phyloP scores from a whole-genome alignment of 92 coral and sea anemone genomes.

The Hydrozoanthus gracilis region DNA sequence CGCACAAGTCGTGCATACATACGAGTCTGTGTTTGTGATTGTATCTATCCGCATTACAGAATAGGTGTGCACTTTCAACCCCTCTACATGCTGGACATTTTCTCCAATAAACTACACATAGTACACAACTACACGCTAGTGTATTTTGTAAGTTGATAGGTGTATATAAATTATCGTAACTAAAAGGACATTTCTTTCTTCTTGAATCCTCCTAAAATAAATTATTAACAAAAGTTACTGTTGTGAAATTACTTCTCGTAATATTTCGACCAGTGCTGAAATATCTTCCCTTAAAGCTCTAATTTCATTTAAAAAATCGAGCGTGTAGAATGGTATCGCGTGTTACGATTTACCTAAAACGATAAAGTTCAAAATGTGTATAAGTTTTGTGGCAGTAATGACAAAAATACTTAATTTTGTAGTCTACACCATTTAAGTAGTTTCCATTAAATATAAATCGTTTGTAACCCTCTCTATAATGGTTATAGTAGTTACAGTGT shows the following conservation, averaged over 20 bases:
- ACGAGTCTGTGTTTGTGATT: conserved; percentile 14
- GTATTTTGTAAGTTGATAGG: neutral
- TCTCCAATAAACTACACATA: neutral
- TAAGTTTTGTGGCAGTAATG: neutral
- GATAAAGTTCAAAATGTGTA: too few species aligned
- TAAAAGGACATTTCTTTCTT: conserved; percentile 15
- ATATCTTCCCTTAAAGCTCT: conserved; percentile 6
- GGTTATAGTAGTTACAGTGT: neutral
- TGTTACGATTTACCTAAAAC: neutral
- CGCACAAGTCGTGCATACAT: conserved; percentile 12
- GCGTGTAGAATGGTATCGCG: neutral
- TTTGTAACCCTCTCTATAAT: neutral
- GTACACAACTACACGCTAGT: conserved; percentile 4
- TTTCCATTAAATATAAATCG: neutral
- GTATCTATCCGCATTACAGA: neutral
- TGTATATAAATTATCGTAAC: conserved; percentile 14
- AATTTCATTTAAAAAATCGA: neutral
- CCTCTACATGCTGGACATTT: neutral
- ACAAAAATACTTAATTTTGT: neutral
- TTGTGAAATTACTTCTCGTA: neutral
- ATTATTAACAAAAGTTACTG: neutral
- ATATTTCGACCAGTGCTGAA: conserved; percentile 6
- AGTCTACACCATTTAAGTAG: neutral
- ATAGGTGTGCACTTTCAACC: neutral
- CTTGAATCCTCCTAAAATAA: conserved; percentile 12